A percentile compares a stretch with the other conserved stretches of the same genome.
phyloP scores from a whole-genome alignment of 2,888 invertebrate genomes.

The Ecdyonurus torrentis region DNA sequence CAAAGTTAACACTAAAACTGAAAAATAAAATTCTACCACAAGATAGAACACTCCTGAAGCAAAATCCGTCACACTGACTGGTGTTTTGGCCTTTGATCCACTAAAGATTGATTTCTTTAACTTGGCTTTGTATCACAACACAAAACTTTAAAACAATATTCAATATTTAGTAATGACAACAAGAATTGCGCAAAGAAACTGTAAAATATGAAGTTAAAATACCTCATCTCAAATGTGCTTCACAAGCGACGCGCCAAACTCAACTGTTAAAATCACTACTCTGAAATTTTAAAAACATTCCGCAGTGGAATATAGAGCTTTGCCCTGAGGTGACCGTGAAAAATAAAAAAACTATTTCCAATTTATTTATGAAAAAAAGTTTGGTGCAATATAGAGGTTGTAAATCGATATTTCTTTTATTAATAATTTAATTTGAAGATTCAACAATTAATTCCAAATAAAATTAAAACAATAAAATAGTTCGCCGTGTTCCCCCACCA shows the following conservation, averaged over 20 bases:
- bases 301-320: too few relatives aligned
- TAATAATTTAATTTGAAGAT: too few relatives aligned
- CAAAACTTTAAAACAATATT: not conserved
- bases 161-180: not conserved
- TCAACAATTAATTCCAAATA: too few relatives aligned
- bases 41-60: not conserved
- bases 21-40: not conserved
- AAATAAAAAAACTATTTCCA: too few relatives aligned
- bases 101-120: not conserved
- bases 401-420: too few relatives aligned
- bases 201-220: not conserved
- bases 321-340: too few relatives aligned
- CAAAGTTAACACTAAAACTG: too few relatives aligned
- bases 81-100: not conserved
- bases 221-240: not conserved
- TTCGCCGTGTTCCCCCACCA: too few relatives aligned
- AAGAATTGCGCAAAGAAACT: not conserved
- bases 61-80: not conserved
- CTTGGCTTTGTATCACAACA: not conserved
- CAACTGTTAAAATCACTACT: not conserved
- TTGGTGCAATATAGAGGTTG: too few relatives aligned
- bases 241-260: not conserved
- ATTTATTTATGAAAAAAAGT: too few relatives aligned
- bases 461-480: too few relatives aligned
- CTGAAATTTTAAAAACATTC: not conserved